Percentiles rank a stretch among this genome's conserved stretches.
phyloP scores from a whole-genome alignment of 1,140 invertebrate species.

The Pseudomyrmex sp. region DNA sequence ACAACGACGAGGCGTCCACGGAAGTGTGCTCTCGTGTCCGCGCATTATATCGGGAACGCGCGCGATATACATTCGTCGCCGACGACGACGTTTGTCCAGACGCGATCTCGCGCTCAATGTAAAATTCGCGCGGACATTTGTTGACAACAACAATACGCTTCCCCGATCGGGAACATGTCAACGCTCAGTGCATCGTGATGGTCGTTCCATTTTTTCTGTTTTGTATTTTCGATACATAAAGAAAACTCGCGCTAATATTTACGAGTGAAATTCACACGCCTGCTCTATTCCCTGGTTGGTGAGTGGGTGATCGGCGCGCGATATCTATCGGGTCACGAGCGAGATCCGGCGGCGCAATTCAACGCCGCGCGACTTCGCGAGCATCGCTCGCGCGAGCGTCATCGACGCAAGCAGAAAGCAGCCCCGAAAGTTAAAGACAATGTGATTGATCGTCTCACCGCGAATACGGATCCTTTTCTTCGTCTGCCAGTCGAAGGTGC shows the following conservation, averaged over 20 bases:
- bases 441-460: constrained; percentile 23
- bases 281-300: no score
- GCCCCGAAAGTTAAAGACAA: not conserved
- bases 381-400: not conserved
- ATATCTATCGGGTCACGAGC: no score
- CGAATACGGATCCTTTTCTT: not conserved
- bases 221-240: not conserved
- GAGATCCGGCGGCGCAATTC: not conserved
- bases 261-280: not conserved
- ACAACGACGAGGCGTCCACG: not conserved
- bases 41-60: not conserved
- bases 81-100: not conserved
- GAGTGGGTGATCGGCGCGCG: no score
- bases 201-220: not conserved
- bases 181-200: not conserved
- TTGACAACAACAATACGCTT: not conserved
- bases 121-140: not conserved
- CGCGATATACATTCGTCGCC: not conserved
- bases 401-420: not conserved
- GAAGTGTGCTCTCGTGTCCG: not conserved
- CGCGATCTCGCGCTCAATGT: no score
- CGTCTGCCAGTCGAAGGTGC: not conserved
- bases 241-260: not conserved
- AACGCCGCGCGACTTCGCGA: not conserved
- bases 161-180: not conserved